Base-by-base conservation (phyloP, 2,888 invertebrate species). In the Trichacis sp. region DNA sequence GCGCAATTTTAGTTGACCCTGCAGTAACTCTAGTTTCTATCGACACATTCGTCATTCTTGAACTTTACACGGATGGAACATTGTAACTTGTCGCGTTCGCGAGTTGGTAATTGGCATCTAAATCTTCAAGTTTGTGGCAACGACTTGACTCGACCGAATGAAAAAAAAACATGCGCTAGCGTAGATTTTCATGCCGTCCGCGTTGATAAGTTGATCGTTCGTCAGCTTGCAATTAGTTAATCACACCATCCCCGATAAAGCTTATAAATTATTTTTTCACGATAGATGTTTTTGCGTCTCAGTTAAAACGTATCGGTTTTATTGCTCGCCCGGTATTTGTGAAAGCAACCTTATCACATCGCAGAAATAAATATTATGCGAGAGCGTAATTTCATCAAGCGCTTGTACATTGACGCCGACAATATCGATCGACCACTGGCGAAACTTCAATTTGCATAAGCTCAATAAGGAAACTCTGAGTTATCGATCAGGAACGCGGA, bases 1-100 rank as follows among this genome's bases (percentile, higher is more conserved):
- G 20, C n/a, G n/a, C 9, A 43, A 43, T 43, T 43, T 42, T 11
- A 19, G 18, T 14, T 19, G 19, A 43, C 17, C 43, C 43, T 33
- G 19, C 19, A 17, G 9, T 12, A 43, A 43, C 43, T 43, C 43
- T 43, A 43, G 43, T 43, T 43, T 19, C 43, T 43, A 15, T 43
- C 43, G 15, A 43, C 15, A 19, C 43, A 19, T 43, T 18, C 11
- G 6, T 33, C 18, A 18, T 43, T 43, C 18, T 43, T 43, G 18
- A 43, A 43, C 43, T 43, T 43, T 17, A 43, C 17, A 2, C 18
- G 19, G n/a, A 17, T 18, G 11, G n/a, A 19, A 43, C 33, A 33
- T 18, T 18, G 43, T 43, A 43, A 43, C 4, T 43, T 15, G 14
- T 15, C 40, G 14, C 40, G 14, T 14, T 14, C 19, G 33, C 33